Percentiles rank a stretch among this genome's conserved stretches.
Conservation (phyloP, 2,797 vertebrate genomes). For the Hoplostethus mediterraneus region DNA sequence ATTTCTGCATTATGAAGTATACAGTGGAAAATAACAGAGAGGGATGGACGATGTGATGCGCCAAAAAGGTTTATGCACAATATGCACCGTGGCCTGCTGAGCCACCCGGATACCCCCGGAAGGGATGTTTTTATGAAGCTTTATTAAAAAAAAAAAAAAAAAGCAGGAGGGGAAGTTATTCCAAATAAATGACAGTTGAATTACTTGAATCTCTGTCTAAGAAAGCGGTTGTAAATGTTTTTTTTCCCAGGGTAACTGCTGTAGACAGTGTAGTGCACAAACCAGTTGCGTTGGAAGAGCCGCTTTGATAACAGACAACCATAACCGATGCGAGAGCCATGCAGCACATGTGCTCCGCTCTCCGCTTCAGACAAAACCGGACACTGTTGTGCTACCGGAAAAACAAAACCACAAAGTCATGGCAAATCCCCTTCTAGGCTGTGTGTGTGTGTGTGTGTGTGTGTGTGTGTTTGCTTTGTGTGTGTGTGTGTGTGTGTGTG, state of each 20-base stretch:
- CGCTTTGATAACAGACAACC: constrained; percentile 31
- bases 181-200: constrained; percentile 59
- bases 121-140: constrained; percentile 64
- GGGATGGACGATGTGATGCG: constrained; percentile 32
- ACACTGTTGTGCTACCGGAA: constrained; percentile 55
- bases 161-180: constrained; percentile 55
- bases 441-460: background rate
- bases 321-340: constrained; percentile 2
- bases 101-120: constrained; percentile 43
- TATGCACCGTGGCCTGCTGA: constrained; percentile 46
- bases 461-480: constrained; percentile 52
- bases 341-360: constrained; percentile 39
- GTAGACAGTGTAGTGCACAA: constrained; percentile 7
- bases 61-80: constrained; percentile 53
- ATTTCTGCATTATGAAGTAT: constrained; percentile 51
- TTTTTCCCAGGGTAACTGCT: background rate
- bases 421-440: constrained; percentile 69
- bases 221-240: background rate
- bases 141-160: constrained; percentile 73
- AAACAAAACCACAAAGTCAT: constrained; percentile 72
- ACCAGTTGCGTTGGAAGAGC: constrained; percentile 39
- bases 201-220: constrained; percentile 23
- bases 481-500: constrained; percentile 12
- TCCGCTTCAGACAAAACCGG: constrained; percentile 51
- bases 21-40: constrained; percentile 64